Evolutionary conservation across 2,797 vertebrate genomes (phyloP).

Genomic region (Ataeniobius toweri): DNA sequence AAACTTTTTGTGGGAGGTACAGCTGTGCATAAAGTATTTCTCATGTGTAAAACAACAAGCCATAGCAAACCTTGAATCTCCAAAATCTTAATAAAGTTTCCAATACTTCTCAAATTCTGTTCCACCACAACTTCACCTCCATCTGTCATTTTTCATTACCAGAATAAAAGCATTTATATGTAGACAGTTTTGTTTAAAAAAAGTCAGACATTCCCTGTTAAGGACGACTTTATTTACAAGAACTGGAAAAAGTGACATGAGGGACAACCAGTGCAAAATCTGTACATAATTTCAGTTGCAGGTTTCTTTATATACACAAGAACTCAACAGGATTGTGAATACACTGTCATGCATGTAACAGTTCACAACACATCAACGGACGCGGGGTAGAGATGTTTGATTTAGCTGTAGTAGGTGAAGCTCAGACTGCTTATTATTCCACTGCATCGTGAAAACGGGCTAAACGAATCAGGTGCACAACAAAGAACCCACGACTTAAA

Average conservation of each 20-base stretch:
- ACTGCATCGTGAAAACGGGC: constrained; percentile 43
- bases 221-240: constrained; percentile 79
- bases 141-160: background rate
- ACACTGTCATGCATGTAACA: constrained; percentile 81
- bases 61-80: too few relatives aligned
- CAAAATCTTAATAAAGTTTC: background rate
- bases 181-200: background rate
- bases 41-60: too few relatives aligned
- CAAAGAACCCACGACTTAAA: constrained; percentile 36
- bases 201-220: background rate
- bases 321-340: constrained; percentile 65
- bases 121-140: background rate
- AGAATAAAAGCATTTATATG: background rate
- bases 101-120: background rate
- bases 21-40: too few relatives aligned
- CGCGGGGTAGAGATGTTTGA: constrained; percentile 51
- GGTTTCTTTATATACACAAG: constrained; percentile 77
- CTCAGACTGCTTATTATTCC: constrained; percentile 51
- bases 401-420: constrained; percentile 49
- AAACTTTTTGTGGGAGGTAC: too few relatives aligned
- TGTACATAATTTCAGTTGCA: constrained; percentile 81
- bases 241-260: constrained; percentile 76
- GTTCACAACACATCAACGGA: constrained; percentile 73
- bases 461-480: constrained; percentile 40
- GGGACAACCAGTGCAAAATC: constrained; percentile 82